phyloP scores from a whole-genome alignment of 2,113 vertebrate species.

The Sapajus apella region DNA sequence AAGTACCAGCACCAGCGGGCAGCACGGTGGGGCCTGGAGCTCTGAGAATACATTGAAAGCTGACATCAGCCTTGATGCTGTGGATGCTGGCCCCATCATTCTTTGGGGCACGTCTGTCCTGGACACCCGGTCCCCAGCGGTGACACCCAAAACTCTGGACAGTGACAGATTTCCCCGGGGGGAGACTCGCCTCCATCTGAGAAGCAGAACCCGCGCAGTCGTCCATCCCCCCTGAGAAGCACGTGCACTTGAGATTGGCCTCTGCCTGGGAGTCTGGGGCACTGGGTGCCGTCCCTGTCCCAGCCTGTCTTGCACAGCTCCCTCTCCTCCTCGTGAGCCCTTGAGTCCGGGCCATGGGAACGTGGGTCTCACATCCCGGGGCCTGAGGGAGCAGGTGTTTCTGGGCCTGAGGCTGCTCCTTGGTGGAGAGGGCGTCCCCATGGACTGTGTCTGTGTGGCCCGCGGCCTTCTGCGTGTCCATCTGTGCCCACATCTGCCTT shows the following conservation, averaged over 20 bases:
- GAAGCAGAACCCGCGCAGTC: not conserved
- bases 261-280: fast-evolving
- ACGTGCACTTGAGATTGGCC: fast-evolving
- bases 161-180: not conserved
- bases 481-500: not conserved
- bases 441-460: not conserved
- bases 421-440: not conserved
- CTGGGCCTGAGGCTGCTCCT: not conserved
- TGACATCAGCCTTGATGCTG: not conserved
- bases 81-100: not conserved
- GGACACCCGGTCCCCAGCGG: not conserved
- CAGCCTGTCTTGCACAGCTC: not conserved
- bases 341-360: not conserved
- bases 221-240: not conserved
- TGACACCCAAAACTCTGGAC: not conserved
- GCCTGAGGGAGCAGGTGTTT: not conserved
- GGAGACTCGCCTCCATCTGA: not conserved
- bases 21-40: no score
- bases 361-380: not conserved
- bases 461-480: not conserved
- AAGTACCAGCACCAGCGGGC: fast-evolving
- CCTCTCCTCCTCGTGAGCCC: not conserved
- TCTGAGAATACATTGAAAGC: not conserved
- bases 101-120: not conserved
- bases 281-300: not conserved